Evolutionary conservation across 2,888 invertebrate genomes (phyloP).

Genomic region (Drosophila mimica): DNA sequence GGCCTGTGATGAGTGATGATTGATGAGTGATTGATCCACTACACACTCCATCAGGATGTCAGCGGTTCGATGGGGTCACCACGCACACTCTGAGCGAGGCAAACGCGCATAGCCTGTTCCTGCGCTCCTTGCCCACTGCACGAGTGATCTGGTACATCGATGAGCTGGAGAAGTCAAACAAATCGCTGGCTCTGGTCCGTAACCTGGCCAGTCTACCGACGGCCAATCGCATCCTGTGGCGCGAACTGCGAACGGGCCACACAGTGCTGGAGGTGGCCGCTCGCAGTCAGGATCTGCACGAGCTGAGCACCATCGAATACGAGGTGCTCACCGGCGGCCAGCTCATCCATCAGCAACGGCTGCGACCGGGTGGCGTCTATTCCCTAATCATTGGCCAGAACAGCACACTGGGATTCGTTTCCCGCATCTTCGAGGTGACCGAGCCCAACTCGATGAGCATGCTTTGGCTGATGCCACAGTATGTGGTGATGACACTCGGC

Average conservation of each 20-base stretch:
- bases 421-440: constrained; percentile 67
- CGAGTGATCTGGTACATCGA: constrained; percentile 71
- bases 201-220: constrained; percentile 71
- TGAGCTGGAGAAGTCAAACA: constrained; percentile 77
- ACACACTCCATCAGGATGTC: constrained; percentile 63
- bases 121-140: constrained; percentile 49
- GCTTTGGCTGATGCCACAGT: constrained; percentile 89
- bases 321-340: constrained; percentile 52
- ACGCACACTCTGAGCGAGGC: constrained; percentile 53
- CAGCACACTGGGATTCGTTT: constrained; percentile 16
- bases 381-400: constrained; percentile 71
- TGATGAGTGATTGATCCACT: neutral
- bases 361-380: constrained; percentile 83
- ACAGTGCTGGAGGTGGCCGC: constrained; percentile 54
- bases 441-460: constrained; percentile 86
- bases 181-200: constrained; percentile 73
- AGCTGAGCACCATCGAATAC: constrained; percentile 69
- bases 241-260: constrained; percentile 42
- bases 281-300: constrained; percentile 57
- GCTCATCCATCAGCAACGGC: constrained; percentile 29
- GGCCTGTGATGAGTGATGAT: neutral
- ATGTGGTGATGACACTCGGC: constrained; percentile 88
- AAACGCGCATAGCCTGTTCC: constrained; percentile 68
- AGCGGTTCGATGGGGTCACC: constrained; percentile 44
- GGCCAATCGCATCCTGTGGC: constrained; percentile 64